Conservation (phyloP, 2,797 vertebrate genomes). For the Falco naumanni region DNA sequence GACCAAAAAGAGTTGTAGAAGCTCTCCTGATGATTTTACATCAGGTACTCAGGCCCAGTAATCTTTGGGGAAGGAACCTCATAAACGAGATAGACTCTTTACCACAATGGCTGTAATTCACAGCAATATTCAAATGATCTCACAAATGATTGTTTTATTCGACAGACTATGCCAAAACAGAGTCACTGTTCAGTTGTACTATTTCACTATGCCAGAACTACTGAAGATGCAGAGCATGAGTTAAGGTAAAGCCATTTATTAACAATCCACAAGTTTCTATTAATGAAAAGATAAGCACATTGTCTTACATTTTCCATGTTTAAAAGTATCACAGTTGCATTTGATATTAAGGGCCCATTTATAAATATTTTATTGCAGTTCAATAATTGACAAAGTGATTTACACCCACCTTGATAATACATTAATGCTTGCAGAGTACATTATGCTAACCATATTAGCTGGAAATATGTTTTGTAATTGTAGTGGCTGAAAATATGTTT, state of each 20-base stretch:
- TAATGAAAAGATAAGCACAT: slow-evolving; percentile 22
- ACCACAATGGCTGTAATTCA: background rate
- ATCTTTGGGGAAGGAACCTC: background rate
- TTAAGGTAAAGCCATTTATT: slow-evolving; percentile 9
- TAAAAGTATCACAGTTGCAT: slow-evolving; percentile 1
- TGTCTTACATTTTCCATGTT: background rate
- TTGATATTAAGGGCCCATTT: slow-evolving; percentile 34
- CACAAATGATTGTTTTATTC: background rate
- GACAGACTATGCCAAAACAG: background rate
- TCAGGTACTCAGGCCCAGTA: background rate
- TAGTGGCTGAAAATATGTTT: slow-evolving; percentile 36
- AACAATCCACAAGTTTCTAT: background rate
- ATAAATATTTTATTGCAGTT: slow-evolving; percentile 58
- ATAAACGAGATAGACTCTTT: background rate
- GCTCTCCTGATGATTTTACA: background rate
- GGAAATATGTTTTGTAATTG: slow-evolving; percentile 47
- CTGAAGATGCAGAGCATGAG: background rate
- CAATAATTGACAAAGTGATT: slow-evolving; percentile 69
- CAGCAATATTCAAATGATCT: background rate
- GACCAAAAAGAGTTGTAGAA: background rate
- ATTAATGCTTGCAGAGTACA: slow-evolving; percentile 4
- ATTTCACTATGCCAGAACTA: background rate
- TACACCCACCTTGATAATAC: slow-evolving; percentile 23
- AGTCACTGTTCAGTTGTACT: background rate
- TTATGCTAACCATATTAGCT: slow-evolving; percentile 38